Conservation (phyloP, 1,140 invertebrate species). For the Heliconius congener region DNA sequence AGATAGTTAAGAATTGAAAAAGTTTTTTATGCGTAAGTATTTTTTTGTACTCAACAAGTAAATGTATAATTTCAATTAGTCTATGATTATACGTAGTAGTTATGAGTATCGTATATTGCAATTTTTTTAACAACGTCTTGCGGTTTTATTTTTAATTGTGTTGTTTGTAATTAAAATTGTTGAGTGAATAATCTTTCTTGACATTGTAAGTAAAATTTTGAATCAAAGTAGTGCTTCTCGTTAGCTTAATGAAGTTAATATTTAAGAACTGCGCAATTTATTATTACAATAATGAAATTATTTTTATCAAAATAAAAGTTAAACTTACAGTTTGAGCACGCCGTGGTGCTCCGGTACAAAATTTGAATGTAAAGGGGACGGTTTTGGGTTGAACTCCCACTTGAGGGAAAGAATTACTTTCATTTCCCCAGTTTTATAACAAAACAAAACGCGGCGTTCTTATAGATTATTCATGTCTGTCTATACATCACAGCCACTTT, state of each 20-base stretch:
- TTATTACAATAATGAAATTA: neutral
- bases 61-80: slow-evolving; percentile 19
- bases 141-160: neutral
- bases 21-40: slow-evolving; percentile 18
- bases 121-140: neutral
- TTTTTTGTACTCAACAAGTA: slow-evolving; percentile 13
- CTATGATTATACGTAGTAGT: neutral
- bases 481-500: too few species aligned
- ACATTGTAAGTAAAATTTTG: neutral
- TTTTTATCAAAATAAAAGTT: neutral
- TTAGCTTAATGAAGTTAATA: neutral
- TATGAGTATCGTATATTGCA: neutral
- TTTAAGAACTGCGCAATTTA: neutral
- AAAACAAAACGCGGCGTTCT: neutral
- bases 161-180: neutral
- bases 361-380: too few species aligned
- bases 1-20: slow-evolving; percentile 39
- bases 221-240: neutral
- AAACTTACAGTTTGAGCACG: too few species aligned
- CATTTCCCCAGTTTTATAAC: neutral
- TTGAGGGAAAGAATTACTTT: too few species aligned
- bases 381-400: too few species aligned
- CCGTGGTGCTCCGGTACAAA: too few species aligned
- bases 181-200: neutral
- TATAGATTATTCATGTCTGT: too few species aligned